Evolutionary conservation across 2,888 invertebrate genomes (phyloP).

Genomic region (Anarsia innoxiella): DNA sequence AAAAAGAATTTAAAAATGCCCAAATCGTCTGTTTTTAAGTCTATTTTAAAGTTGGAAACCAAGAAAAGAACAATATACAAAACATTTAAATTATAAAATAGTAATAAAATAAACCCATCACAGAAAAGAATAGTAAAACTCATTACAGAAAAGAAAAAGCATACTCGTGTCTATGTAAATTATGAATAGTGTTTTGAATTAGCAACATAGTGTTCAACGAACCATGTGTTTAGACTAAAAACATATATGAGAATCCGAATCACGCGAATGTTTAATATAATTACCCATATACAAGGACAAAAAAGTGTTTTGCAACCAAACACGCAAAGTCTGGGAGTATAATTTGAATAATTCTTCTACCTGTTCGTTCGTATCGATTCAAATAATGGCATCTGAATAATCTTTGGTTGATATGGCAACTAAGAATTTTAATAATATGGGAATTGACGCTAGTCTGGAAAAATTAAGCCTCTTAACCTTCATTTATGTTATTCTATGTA

Average conservation of each 20-base stretch:
- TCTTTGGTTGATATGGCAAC: conserved; percentile 33
- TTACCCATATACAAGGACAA: conserved; percentile 56
- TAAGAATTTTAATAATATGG: conserved; percentile 21
- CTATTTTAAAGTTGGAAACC: too few species aligned
- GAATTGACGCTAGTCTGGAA: too few species aligned
- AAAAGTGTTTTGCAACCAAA: conserved; percentile 56
- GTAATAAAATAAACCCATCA: conserved; percentile 2
- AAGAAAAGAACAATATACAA: too few species aligned
- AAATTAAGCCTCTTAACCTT: neutral
- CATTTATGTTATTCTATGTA: too few species aligned
- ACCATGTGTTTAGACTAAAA: conserved; percentile 16
- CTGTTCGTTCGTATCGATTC: conserved; percentile 42
- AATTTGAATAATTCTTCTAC: conserved; percentile 62
- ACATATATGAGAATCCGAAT: conserved; percentile 45
- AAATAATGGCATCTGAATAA: conserved; percentile 49
- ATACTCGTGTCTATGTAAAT: too few species aligned
- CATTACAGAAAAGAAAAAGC: too few species aligned
- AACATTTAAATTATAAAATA: conserved; percentile 1
- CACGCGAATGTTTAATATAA: conserved; percentile 59
- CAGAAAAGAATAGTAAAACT: too few species aligned
- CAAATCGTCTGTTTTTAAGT: too few species aligned
- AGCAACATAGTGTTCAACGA: conserved; percentile 13
- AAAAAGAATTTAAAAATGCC: too few species aligned
- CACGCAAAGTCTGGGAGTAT: conserved; percentile 51
- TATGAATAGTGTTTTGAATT: too few species aligned